These are phyloP conservation scores for Galerucella nymphaeae DNA, from an alignment of 2,888 invertebrate species.

Conservation along the genomic window DNA sequence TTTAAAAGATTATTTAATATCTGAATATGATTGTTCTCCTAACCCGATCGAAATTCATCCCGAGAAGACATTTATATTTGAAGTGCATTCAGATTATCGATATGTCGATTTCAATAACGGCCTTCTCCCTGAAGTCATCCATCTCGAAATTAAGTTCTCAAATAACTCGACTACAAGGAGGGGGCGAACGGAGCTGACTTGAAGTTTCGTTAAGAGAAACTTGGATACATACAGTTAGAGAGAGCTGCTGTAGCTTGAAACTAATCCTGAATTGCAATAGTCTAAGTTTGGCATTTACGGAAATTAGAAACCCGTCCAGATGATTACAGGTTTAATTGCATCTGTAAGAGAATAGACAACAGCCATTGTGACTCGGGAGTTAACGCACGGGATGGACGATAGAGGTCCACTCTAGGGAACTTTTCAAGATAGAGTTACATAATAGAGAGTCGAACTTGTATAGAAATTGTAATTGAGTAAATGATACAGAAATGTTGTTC, in stretches of 20 bases:
- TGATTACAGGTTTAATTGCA: slow-evolving; percentile 59
- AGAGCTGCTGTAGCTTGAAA: slow-evolving; percentile 25
- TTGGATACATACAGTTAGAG: slow-evolving; percentile 21
- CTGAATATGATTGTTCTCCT: neutral
- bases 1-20: neutral
- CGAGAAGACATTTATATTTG: neutral
- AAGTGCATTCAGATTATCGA: slow-evolving; percentile 12
- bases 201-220: slow-evolving; percentile 16
- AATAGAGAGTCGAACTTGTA: neutral
- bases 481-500: slow-evolving; percentile 52
- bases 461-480: neutral
- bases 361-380: slow-evolving; percentile 58
- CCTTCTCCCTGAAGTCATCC: slow-evolving; percentile 10
- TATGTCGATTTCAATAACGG: slow-evolving; percentile 18
- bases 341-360: slow-evolving; percentile 56
- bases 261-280: slow-evolving; percentile 47
- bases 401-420: slow-evolving; percentile 51
- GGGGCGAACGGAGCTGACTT: neutral
- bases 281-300: slow-evolving; percentile 46
- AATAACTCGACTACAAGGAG: slow-evolving; percentile 8
- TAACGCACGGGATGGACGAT: slow-evolving; percentile 52
- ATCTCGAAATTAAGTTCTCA: slow-evolving; percentile 15
- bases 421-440: neutral
- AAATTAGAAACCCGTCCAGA: slow-evolving; percentile 51
- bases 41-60: neutral